Base-by-base conservation (phyloP, 2,888 invertebrate genomes). In the Ligdia adustata region DNA sequence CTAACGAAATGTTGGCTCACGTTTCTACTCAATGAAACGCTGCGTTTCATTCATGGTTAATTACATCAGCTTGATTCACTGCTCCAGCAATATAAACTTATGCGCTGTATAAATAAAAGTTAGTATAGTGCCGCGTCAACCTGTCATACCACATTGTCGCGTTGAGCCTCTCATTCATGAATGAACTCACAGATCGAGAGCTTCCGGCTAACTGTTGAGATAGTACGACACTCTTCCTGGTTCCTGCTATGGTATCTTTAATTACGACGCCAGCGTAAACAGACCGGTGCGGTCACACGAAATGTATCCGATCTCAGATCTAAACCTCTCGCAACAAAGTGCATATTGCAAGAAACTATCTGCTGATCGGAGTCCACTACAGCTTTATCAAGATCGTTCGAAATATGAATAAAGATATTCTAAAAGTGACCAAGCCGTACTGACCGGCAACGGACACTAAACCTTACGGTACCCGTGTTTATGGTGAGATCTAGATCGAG, bases 181-280 rank as follows among this genome's bases (percentile, higher is more conserved):
- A 90, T 90, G 90, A 86, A 89, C 84, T 82, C 82, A 84, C 87
- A 86, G 90, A 90, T 87, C 88, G 84, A 78, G 82, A 79, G 80
- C 88, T 89, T 90, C 90, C 90, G 90, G 88, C 83, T 88, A 87
- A 82, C 89, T 83, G 89, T 89, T 80, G 82, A 88, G 89, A 90
- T 90, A 90, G 89, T 90, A 89, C 90, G 87, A 86, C 84, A 81
- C 89, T 89, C 87, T 90, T 90, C 90, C 90, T 89, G 85, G 89
- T 90, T 89, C 89, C 90, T 88, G 87, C 83, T 82, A 82, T 83
- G 86, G 84, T 84, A 82, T 88, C 85, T 88, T 86, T 90, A 87
- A 89, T 87, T 84, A 85, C 84, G 66, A 65, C 61, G 73, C 82
- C 81, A 84, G 75, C 68, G 73, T 82, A 86, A 81, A 72, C 73